A percentile compares a stretch with the other conserved stretches of the same genome.
These are phyloP conservation scores for Stegodyphus dumicola DNA, from an alignment of 1,140 invertebrate species.

Conservation along the genomic window DNA sequence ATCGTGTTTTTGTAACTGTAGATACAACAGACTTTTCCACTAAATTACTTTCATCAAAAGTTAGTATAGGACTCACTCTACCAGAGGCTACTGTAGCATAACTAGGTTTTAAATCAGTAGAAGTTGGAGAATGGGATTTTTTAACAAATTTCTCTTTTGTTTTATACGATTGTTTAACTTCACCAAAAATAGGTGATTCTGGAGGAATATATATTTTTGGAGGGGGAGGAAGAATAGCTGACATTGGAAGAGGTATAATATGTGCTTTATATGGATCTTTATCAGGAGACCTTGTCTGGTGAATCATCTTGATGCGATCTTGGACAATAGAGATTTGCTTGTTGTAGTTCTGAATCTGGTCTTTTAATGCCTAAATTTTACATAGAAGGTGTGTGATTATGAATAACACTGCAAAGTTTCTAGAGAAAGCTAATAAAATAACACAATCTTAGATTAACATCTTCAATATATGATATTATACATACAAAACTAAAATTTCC, in stretches of 20 bases:
- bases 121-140: constrained; percentile 9
- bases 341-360: constrained; percentile 67
- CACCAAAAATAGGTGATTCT: constrained; percentile 17
- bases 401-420: too few species aligned
- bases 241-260: constrained; percentile 37
- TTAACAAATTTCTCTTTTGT: constrained; percentile 3
- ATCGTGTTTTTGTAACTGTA: background rate
- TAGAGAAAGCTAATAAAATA: too few species aligned
- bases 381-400: constrained; percentile 4
- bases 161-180: background rate
- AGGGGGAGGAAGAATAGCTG: constrained; percentile 48
- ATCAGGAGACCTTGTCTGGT: constrained; percentile 57
- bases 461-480: too few species aligned
- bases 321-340: constrained; percentile 66
- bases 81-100: constrained; percentile 42
- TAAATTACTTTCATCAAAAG: background rate
- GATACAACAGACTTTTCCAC: background rate
- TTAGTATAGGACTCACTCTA: constrained; percentile 14
- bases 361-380: constrained; percentile 65
- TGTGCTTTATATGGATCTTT: constrained; percentile 47
- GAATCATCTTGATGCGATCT: constrained; percentile 63
- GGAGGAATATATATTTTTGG: constrained; percentile 59
- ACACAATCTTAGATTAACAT: too few species aligned
- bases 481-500: too few species aligned
- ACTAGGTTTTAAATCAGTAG: constrained; percentile 15